Evolutionary conservation across 1,140 invertebrate species (phyloP).

Genomic region (Rhopalosiphum maidis): DNA sequence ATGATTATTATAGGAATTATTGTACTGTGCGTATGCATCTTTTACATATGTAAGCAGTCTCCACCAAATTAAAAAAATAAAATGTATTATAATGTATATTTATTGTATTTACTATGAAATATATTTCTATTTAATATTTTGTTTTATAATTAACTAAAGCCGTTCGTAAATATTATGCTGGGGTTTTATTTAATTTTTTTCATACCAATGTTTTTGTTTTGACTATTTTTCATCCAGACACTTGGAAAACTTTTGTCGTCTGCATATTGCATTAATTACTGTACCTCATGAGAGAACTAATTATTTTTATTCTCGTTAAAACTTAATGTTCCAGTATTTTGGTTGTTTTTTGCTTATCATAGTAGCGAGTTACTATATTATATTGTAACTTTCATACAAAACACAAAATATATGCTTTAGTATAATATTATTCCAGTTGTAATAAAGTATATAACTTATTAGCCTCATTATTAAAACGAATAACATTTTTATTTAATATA

Average conservation of each 20-base stretch:
- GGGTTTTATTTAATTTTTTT: neutral
- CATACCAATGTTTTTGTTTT: neutral
- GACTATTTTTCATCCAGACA: neutral
- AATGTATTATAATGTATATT: neutral
- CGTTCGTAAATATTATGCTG: neutral
- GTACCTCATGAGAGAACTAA: neutral
- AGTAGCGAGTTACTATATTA: neutral
- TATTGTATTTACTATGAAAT: neutral
- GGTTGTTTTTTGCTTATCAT: neutral
- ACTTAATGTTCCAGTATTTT: neutral
- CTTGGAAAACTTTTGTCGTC: slow-evolving; percentile 33
- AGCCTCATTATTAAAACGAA: neutral
- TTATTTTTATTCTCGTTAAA: slow-evolving; percentile 39
- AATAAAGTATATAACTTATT: neutral
- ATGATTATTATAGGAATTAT: neutral
- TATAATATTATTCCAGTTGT: neutral
- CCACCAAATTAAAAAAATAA: neutral
- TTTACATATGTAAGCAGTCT: neutral
- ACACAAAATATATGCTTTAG: neutral
- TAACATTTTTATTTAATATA: neutral
- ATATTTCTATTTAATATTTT: neutral
- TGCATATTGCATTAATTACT: slow-evolving; percentile 47
- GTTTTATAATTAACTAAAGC: neutral
- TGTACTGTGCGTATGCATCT: neutral
- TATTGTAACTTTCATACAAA: neutral